Percentiles rank a stretch among this genome's conserved stretches.
Conservation (phyloP, 2,888 invertebrate genomes). For the Fragum sueziense region DNA sequence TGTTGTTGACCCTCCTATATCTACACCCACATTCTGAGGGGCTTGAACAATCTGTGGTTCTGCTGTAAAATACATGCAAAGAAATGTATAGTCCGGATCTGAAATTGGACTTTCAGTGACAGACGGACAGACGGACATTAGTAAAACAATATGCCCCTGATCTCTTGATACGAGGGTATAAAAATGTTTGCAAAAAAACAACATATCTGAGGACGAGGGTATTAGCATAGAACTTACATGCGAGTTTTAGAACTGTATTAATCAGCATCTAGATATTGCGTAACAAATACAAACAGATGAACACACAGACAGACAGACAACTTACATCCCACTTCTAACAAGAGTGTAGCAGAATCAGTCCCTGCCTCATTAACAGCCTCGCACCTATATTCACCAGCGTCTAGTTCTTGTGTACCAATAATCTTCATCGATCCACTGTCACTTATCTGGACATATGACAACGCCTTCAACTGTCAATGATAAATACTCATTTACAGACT, state of each 20-base stretch:
- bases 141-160: too few species aligned
- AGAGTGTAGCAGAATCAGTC: slow-evolving; percentile 67
- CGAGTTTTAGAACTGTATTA: too few species aligned
- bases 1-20: slow-evolving; percentile 80
- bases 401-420: slow-evolving; percentile 75
- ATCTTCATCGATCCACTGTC: slow-evolving; percentile 77
- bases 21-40: slow-evolving; percentile 80
- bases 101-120: too few species aligned
- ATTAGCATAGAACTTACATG: too few species aligned
- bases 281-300: too few species aligned
- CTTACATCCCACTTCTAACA: slow-evolving; percentile 79
- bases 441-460: slow-evolving; percentile 77
- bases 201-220: too few species aligned
- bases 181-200: too few species aligned
- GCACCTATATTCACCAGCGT: slow-evolving; percentile 77
- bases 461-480: slow-evolving; percentile 72
- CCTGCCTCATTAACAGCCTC: slow-evolving; percentile 78
- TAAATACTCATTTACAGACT: too few species aligned
- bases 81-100: too few species aligned
- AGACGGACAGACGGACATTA: too few species aligned
- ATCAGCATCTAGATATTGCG: too few species aligned
- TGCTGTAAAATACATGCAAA: slow-evolving; percentile 67
- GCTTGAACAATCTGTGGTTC: slow-evolving; percentile 81
- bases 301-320: not conserved
- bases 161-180: too few species aligned